Base-by-base conservation (phyloP, 2,113 vertebrate species). In the Gallinago paraguaiae region DNA sequence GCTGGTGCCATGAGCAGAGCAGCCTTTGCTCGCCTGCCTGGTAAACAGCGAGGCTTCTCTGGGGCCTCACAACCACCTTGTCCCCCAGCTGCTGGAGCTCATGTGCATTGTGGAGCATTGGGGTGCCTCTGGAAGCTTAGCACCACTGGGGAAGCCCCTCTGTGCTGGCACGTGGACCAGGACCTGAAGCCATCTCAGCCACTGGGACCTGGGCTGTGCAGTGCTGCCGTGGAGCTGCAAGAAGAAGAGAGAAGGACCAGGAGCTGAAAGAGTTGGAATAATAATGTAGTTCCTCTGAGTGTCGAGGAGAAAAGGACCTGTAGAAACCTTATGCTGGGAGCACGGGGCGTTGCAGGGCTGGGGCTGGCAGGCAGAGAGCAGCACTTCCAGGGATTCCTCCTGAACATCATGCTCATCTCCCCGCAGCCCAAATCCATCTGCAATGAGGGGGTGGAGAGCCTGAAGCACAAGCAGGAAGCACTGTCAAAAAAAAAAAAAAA, bases 391-490 rank as follows among this genome's bases (percentile, higher is more conserved):
- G 90, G 79, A 86, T 78, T 90, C 59, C 85, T 96, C 51, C 59
- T 10, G 0, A 72, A 85, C 59, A 20, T 37, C 12, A 2, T 3
- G 39, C 59, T 86, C 50, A 17, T 76, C 70, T 60, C 70, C 1
- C 0, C 37, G 82, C 37, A 86, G 87, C 85, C 59, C 8, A 33
- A 91, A 53, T 39, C 93, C 93, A 90, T 96, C 93, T 95, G 93
- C 90, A 86, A 7, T 68, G 94, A 96, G 94, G 88, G 92, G 93
- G 95, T 50, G 94, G 93, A 92, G 71, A 96, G 59, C 79, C 71
- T 90, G 25, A 76, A 94, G 90, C 67, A 39, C 48, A 70, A 41
- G 88, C 88, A 88, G 95, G 90, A 95, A 96, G 71, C 79, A 43
- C 79, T 81, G 90, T 95, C 95, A 96, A 43, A 43, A 43, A 96